Percentiles rank a stretch among this genome's conserved stretches.
phyloP scores from a whole-genome alignment of 2,113 vertebrate genomes.

The Paraplagusia blochii region DNA sequence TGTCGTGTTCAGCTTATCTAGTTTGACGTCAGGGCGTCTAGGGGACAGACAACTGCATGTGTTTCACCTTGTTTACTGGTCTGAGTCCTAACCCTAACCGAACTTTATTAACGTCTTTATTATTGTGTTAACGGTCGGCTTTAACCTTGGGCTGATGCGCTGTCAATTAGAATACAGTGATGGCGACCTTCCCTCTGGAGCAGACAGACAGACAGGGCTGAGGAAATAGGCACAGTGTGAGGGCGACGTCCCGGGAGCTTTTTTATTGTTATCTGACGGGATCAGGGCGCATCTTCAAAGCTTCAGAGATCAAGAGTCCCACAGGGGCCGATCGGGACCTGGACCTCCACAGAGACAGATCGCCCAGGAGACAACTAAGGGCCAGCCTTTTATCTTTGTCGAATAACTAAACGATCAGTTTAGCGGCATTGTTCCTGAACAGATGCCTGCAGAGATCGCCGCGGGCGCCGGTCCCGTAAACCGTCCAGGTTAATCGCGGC shows the following conservation, averaged over 20 bases:
- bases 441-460: conserved; percentile 27
- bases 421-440: conserved; percentile 41
- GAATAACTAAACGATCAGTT: conserved; percentile 67
- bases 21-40: too few species aligned
- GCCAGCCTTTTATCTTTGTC: conserved; percentile 63
- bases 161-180: conserved; percentile 23
- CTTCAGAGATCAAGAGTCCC: conserved; percentile 59
- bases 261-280: conserved; percentile 58
- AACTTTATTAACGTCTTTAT: too few species aligned
- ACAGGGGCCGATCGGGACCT: conserved; percentile 50
- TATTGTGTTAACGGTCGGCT: too few species aligned
- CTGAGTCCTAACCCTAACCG: too few species aligned
- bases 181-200: background rate
- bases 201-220: conserved; percentile 12
- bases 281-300: conserved; percentile 74
- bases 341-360: conserved; percentile 56
- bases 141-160: too few species aligned
- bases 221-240: conserved; percentile 72
- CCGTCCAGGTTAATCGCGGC: conserved; percentile 9
- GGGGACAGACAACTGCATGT: too few species aligned
- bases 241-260: conserved; percentile 46
- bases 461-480: background rate
- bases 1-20: too few species aligned
- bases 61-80: too few species aligned
- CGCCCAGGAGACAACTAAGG: conserved; percentile 51